Evolutionary conservation across 2,113 vertebrate genomes (phyloP).

Genomic region (Pseudopodoces humilis): DNA sequence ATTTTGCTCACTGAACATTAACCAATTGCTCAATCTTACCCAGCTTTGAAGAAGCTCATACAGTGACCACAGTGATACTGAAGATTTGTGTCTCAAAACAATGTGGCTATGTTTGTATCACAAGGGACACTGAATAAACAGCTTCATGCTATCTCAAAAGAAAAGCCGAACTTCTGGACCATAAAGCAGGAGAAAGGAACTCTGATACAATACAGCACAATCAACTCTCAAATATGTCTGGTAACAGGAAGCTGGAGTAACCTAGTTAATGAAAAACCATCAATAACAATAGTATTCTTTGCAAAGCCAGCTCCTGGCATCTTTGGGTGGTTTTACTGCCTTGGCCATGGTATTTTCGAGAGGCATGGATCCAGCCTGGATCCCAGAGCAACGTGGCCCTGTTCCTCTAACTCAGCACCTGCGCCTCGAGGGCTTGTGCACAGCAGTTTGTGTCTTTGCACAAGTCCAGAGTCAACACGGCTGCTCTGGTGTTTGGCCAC

Average conservation of each 20-base stretch:
- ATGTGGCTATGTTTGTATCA: neutral
- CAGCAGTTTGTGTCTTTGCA: neutral
- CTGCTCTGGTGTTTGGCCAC: neutral
- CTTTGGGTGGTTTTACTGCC: neutral
- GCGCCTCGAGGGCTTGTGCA: neutral
- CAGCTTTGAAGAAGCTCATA: neutral
- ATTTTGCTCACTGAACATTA: neutral
- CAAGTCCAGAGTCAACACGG: neutral
- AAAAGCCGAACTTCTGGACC: slow-evolving; percentile 57
- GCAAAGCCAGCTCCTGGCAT: slow-evolving; percentile 18
- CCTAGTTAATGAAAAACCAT: slow-evolving; percentile 66
- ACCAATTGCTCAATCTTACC: neutral
- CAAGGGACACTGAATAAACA: neutral
- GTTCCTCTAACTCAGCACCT: neutral
- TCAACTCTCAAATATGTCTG: slow-evolving; percentile 5
- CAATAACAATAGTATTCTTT: slow-evolving; percentile 38
- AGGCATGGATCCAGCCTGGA: neutral
- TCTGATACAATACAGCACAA: neutral
- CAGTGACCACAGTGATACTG: neutral
- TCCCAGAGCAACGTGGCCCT: neutral
- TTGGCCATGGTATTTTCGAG: neutral
- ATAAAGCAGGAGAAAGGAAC: slow-evolving; percentile 35
- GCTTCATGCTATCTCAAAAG: neutral
- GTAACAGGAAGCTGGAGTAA: slow-evolving; percentile 48
- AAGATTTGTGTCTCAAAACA: neutral